Evolutionary conservation across 2,797 vertebrate species (phyloP), one percentile per base, ranked within the genome.

Genomic region (Oryzias sinensis): DNA sequence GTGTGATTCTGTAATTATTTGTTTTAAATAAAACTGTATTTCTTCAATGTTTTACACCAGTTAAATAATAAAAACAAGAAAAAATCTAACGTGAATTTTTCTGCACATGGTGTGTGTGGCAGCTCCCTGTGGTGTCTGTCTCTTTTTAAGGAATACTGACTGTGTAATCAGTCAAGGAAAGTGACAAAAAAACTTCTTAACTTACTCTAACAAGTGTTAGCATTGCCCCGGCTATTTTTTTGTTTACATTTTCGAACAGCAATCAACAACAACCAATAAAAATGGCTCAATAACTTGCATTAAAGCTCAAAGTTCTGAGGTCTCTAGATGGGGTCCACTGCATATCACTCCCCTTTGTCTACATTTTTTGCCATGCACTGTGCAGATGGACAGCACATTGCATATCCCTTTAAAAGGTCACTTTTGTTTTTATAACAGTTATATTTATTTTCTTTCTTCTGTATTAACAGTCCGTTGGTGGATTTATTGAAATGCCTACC

Each of bases 341-440:
- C 89, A 92, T 91, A 89, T 91, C 90, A 80, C 81, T 83, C 70
- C 74, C 77, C 72, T 65, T 37, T 22, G 57, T 71, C 68, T 79
- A 79, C 49, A 76, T 72, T 60, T 85, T 46, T 72, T 81, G 50
- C 70, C 71, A 59, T 71, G 80, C 80, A 85, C 72, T 87, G 90
- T 93, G 92, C 92, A 89, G 82, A 87, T 89, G 91, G 33, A 93
- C 86, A 86, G 93, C 93, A 91, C 88, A 90, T 85, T 92, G 92
- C 92, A 93, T 90, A 88, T 37, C 33, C 33, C 72, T 61, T 44
- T 87, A 72, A 59, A 86, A 67, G 87, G 86, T 89, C 91, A 94
- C 90, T 83, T 85, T 86, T 88, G 80, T 89, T 90, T 90, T 83
- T 85, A 83, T 89, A 89, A 87, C 78, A 78, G 82, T 87, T 88